Percentiles rank a stretch among this genome's conserved stretches.
These are phyloP conservation scores for Andrena hattorfiana DNA, from an alignment of 2,888 invertebrate species.

Conservation along the genomic window DNA sequence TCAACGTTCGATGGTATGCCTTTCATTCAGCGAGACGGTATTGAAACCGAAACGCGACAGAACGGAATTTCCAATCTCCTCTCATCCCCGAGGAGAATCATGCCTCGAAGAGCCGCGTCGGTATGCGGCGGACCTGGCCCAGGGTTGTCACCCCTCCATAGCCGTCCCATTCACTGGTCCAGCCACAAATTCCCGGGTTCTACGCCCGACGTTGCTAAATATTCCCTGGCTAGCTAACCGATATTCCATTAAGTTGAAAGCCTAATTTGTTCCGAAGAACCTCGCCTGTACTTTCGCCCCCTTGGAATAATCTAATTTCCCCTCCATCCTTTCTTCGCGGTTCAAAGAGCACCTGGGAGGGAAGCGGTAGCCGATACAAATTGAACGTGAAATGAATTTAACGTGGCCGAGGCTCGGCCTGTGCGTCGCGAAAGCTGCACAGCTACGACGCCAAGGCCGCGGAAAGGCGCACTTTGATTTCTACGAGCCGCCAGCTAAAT, in stretches of 20 bases:
- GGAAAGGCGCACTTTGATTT: slow-evolving; percentile 29
- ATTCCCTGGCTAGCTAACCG: slow-evolving; percentile 20
- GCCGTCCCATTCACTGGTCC: background rate
- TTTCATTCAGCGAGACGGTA: slow-evolving; percentile 36
- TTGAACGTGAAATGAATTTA: slow-evolving; percentile 34
- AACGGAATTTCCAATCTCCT: slow-evolving; percentile 62
- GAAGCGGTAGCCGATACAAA: slow-evolving; percentile 11
- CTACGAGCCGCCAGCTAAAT: slow-evolving; percentile 22
- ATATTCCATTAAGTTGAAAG: slow-evolving; percentile 50
- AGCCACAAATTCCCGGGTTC: slow-evolving; percentile 23
- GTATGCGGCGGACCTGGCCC: slow-evolving; percentile 23
- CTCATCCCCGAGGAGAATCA: slow-evolving; percentile 46
- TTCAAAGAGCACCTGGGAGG: background rate
- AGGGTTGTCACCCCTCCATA: slow-evolving; percentile 28
- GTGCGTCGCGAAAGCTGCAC: background rate
- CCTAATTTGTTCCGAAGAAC: slow-evolving; percentile 30
- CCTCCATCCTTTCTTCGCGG: background rate
- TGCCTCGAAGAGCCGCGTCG: slow-evolving; percentile 21
- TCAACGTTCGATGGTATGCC: slow-evolving; percentile 36
- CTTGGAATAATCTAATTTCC: slow-evolving; percentile 19
- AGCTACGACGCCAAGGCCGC: too few species aligned
- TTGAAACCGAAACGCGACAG: slow-evolving; percentile 49
- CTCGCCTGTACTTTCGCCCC: background rate
- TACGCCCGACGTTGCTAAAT: slow-evolving; percentile 20
- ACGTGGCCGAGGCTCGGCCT: background rate